Evolutionary conservation across 2,797 vertebrate species (phyloP).

Genomic region (Petrocephalus sullivani): DNA sequence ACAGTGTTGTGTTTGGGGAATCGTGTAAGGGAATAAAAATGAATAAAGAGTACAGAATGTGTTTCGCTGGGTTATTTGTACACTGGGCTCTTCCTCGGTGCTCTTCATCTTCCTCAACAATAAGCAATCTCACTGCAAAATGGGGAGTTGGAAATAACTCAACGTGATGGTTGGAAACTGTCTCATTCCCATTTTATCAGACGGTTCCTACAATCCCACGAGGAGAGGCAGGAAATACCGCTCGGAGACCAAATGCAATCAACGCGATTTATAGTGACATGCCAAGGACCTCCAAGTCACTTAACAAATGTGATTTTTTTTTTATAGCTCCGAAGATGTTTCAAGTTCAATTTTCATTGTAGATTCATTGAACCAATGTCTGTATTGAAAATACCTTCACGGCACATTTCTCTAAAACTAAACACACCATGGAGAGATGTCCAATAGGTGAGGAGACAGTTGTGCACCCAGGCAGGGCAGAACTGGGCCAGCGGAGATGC

Average conservation of each 20-base stretch:
- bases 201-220: neutral
- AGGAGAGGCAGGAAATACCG: neutral
- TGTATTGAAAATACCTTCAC: slow-evolving; percentile 9
- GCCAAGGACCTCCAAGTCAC: neutral
- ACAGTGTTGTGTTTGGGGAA: neutral
- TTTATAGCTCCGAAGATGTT: neutral
- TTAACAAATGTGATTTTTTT: slow-evolving; percentile 10
- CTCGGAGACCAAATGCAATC: neutral
- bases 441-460: neutral
- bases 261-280: slow-evolving; percentile 3
- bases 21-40: neutral
- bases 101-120: slow-evolving; percentile 16
- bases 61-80: neutral
- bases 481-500: neutral
- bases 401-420: neutral
- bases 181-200: slow-evolving; percentile 17
- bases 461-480: neutral
- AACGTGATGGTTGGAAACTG: neutral
- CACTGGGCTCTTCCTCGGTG: neutral
- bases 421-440: neutral
- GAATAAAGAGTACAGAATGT: neutral
- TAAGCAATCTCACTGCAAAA: slow-evolving; percentile 17
- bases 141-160: slow-evolving; percentile 17
- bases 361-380: neutral
- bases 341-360: neutral